Base-by-base conservation (phyloP, 2,888 invertebrate genomes). In the Eledone cirrhosa region DNA sequence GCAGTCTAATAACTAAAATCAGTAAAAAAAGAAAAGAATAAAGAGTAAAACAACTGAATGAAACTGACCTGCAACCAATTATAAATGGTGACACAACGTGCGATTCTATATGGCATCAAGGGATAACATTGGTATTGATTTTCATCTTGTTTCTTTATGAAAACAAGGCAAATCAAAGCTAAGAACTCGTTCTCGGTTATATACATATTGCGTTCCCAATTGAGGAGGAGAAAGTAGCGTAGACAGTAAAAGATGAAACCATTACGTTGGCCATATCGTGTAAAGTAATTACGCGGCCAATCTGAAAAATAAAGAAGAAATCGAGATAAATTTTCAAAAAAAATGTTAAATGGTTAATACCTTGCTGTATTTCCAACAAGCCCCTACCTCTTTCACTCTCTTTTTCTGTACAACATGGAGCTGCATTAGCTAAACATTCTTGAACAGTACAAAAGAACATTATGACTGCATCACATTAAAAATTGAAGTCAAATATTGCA, bases 51-150 rank as follows among this genome's bases (percentile, higher is more conserved):
- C 3, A 19, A 31, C 16, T 3, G 8, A 48, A 77, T 16, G 2
- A 33, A 27, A 63, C 78, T 78, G 78, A 90, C 90, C 88, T 88
- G 87, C 77, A 88, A 88, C 88, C 89, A 88, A 82, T 85, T 88
- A 22, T 85, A 87, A 31, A 90, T 84, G 48, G 89, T 88, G 22
- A 89, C 83, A 83, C 87, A 87, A 63, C 90, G 80, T 0, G 84
- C 81, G n/a, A n/a, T n/a, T n/a, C n/a, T n/a, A 5, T 85, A 84
- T 0, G 90, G 90, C 16, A 83, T 78, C 14, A 90, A 77, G 8
- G 79, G 67, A 22, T 89, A 80, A 8, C 77, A 48, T 79, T 87
- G 87, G 79, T 87, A 89, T 72, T 84, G 81, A 0, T 75, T 53
- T 53, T 85, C 84, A 14, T 84, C 82, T 19, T 80, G 81, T 29